phyloP scores from a whole-genome alignment of 35 echinoderm and acorn worm species.

The Stichopus chloronotus region DNA sequence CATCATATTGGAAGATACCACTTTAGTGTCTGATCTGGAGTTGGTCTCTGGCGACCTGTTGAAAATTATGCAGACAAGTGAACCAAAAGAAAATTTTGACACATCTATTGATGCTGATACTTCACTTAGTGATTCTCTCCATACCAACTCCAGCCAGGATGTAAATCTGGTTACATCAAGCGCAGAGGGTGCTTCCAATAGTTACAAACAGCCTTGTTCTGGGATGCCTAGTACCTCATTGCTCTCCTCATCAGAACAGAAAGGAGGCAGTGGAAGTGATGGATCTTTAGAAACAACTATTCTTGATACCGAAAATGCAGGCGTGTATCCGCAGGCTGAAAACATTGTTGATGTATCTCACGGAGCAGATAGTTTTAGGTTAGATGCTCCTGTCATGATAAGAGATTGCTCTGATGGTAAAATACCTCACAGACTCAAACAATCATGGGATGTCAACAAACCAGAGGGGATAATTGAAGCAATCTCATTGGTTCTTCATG shows the following conservation, averaged over 20 bases:
- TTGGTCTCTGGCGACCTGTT: slow-evolving; percentile 87
- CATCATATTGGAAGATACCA: slow-evolving; percentile 32
- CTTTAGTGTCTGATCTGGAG: slow-evolving; percentile 53
- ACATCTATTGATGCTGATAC: neutral
- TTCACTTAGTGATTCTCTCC: neutral
- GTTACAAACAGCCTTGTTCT: neutral
- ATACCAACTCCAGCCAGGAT: too few relatives aligned
- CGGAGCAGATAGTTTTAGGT: neutral
- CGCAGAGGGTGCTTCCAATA: neutral
- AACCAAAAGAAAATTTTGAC: neutral
- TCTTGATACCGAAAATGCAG: too few relatives aligned
- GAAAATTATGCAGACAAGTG: slow-evolving; percentile 49
- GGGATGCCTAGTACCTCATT: neutral
- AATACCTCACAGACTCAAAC: slow-evolving; percentile 67
- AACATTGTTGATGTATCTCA: neutral
- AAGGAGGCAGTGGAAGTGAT: too few relatives aligned
- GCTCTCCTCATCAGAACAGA: neutral
- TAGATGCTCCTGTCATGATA: slow-evolving; percentile 58
- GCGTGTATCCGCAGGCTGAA: neutral
- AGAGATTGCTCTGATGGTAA: slow-evolving; percentile 56
- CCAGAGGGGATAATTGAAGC: slow-evolving; percentile 63
- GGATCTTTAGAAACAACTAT: too few relatives aligned
- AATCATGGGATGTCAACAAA: slow-evolving; percentile 46
- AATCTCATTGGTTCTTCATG: slow-evolving; percentile 79
- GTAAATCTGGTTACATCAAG: neutral